phyloP scores from a whole-genome alignment of 2,888 invertebrate species.

The Tipula vernalis region DNA sequence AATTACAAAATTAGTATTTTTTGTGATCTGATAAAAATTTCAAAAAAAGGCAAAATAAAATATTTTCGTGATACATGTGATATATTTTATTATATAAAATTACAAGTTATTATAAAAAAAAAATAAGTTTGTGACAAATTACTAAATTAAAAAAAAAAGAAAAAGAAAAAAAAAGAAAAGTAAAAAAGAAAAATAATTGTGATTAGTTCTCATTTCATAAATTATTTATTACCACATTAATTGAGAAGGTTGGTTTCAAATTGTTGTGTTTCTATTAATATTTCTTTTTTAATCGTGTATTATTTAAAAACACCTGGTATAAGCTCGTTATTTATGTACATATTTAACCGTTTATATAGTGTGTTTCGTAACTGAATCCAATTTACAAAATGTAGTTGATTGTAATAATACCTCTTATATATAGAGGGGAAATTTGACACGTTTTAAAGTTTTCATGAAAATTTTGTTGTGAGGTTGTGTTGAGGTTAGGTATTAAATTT shows the following conservation, averaged over 20 bases:
- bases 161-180: background rate
- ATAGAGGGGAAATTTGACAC: background rate
- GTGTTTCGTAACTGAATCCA: background rate
- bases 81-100: background rate
- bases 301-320: background rate
- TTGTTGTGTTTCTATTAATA: background rate
- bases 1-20: background rate
- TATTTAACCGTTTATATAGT: background rate
- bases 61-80: background rate
- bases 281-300: background rate
- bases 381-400: background rate
- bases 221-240: background rate
- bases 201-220: background rate
- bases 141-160: background rate
- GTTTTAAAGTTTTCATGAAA: background rate
- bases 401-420: background rate
- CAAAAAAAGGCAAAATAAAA: background rate
- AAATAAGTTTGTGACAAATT: background rate
- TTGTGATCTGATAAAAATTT: background rate
- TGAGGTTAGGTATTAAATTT: background rate
- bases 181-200: background rate
- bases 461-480: background rate
- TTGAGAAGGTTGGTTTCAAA: background rate
- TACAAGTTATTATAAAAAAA: background rate
- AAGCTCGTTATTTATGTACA: background rate